phyloP scores from a whole-genome alignment of 2,113 vertebrate species.

The Silurus asotus region DNA sequence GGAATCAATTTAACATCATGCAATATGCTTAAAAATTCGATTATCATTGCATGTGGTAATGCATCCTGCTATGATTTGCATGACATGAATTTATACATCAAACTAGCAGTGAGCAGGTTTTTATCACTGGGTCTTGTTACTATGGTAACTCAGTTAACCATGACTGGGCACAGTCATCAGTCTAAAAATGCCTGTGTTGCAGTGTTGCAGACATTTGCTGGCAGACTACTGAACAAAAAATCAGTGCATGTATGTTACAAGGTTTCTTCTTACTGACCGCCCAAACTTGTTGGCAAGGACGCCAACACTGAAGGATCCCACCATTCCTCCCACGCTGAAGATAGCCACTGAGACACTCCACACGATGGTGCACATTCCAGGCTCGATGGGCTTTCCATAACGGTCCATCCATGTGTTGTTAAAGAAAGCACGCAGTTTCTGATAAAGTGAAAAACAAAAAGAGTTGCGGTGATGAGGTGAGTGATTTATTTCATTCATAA shows the following conservation, averaged over 20 bases:
- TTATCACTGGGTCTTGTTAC: neutral
- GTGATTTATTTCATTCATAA: neutral
- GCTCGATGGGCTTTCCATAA: constrained; percentile 50
- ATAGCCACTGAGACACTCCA: constrained; percentile 92
- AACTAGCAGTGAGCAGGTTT: neutral
- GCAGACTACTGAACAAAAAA: neutral
- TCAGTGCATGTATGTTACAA: neutral
- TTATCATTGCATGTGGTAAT: neutral
- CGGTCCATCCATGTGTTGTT: constrained; percentile 78
- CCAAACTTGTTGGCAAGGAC: constrained; percentile 89
- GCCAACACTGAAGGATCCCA: constrained; percentile 91
- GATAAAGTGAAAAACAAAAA: constrained; percentile 19
- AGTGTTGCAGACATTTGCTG: neutral
- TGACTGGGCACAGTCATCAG: neutral
- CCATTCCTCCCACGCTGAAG: constrained; percentile 94
- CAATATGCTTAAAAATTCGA: neutral
- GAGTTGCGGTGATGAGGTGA: neutral
- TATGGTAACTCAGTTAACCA: neutral
- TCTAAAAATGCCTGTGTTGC: neutral
- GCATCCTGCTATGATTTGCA: neutral
- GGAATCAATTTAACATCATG: neutral
- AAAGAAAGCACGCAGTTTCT: constrained; percentile 86
- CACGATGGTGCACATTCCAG: constrained; percentile 74
- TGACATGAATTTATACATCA: neutral
- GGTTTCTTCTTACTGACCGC: constrained; percentile 71